Evolutionary conservation across 2,113 vertebrate genomes (phyloP), one percentile per base, ranked within the genome.

Genomic region (Tamias sibiricus): DNA sequence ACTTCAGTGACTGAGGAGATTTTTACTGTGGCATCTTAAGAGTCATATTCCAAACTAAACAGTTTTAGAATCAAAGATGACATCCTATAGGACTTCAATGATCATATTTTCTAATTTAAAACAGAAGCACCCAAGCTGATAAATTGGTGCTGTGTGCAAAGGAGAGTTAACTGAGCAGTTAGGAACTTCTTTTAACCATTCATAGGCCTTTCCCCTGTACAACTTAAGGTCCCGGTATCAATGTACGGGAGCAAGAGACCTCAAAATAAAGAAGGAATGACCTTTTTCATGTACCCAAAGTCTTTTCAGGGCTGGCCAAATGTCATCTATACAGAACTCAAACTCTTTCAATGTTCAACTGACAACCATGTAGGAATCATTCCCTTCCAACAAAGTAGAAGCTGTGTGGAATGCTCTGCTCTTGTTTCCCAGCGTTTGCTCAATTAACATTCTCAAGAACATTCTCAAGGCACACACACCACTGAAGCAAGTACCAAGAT

Each of bases 31-130:
- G 28, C 19, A 28, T 86, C 9, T 0, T 71, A 35, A 24, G 28
- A 75, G 44, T 47, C 54, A 80, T 82, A 79, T 92, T 35, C 24
- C 17, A 69, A 94, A 86, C 12, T 68, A 84, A n/a, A 57, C 30
- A 72, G 6, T 62, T 92, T 54, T 71, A 87, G n/a, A 96, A 92
- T 8, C 68, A 32, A 90, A 87, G 19, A 71, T 87, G 35, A 52
- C 42, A 19, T 90, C 64, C 28, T 42, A 26, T 7, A 90, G 37
- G 5, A 57, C 69, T 40, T 87, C 24, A 37, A 57, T 9, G 49
- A 82, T 59, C 22, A 32, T 40, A 30, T 87, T 94, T 95, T 93
- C 74, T 6, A 28, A 40, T n/a, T 75, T 86, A 82, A 90, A 95
- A 72, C 4, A 22, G 14, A 35, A 74, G 47, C 54, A 52, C 30